Percentiles rank a stretch among this genome's conserved stretches.
Conservation (phyloP, 2,888 invertebrate species). For the Dicyrtomina minuta region DNA sequence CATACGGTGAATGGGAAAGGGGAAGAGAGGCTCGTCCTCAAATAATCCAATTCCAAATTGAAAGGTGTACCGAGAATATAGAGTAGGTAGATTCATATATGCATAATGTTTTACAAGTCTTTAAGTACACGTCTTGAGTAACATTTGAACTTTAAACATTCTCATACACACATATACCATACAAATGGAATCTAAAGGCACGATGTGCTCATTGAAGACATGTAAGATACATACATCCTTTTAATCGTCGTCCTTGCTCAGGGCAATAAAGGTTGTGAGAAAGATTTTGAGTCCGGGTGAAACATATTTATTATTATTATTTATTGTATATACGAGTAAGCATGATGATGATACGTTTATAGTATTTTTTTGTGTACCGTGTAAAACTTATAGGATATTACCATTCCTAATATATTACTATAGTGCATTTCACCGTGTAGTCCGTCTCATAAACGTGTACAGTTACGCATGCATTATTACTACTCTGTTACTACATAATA, state of each 20-base stretch:
- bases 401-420: background rate
- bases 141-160: too few relatives aligned
- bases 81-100: too few relatives aligned
- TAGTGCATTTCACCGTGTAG: background rate
- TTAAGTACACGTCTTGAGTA: too few relatives aligned
- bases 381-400: too few relatives aligned
- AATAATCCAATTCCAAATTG: too few relatives aligned
- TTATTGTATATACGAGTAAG: background rate
- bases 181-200: background rate
- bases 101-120: too few relatives aligned
- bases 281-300: conserved; percentile 17
- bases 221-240: background rate
- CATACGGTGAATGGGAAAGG: too few relatives aligned
- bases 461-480: too few relatives aligned
- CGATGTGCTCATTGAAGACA: too few relatives aligned
- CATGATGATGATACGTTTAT: background rate
- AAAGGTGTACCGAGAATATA: too few relatives aligned
- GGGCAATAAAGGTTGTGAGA: conserved; percentile 12
- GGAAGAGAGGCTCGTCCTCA: too few relatives aligned
- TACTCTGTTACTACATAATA: too few relatives aligned
- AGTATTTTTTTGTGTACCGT: background rate
- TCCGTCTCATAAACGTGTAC: background rate
- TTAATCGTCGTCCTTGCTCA: conserved; percentile 22
- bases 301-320: background rate
- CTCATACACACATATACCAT: background rate